Evolutionary conservation across 2,888 invertebrate species (phyloP).

Genomic region (Vanessa cardui): DNA sequence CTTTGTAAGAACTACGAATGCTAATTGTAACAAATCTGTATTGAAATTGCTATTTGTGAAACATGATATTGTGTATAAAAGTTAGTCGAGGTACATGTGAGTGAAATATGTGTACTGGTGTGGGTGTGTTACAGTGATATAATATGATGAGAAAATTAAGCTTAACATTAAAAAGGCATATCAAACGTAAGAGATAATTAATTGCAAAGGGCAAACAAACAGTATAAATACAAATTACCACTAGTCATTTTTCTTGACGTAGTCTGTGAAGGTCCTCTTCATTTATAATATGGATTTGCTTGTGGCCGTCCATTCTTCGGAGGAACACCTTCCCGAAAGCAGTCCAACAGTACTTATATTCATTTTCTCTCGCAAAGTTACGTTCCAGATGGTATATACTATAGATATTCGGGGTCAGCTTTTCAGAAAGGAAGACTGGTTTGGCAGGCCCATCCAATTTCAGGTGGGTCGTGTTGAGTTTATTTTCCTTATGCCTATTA

Average conservation of each 20-base stretch:
- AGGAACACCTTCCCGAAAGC: not conserved
- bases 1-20: no score
- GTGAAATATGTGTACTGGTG: no score
- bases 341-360: constrained; percentile 2
- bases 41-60: no score
- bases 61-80: no score
- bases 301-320: not conserved
- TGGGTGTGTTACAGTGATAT: no score
- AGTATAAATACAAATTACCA: not conserved
- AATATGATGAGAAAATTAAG: not conserved
- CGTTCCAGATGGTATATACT: not conserved
- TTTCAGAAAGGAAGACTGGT: not conserved
- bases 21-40: no score
- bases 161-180: not conserved
- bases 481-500: not conserved
- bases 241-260: not conserved
- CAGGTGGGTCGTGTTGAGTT: constrained; percentile 5
- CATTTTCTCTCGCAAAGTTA: constrained; percentile 1
- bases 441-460: constrained; percentile 1
- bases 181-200: not conserved
- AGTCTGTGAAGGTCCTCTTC: not conserved
- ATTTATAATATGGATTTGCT: not conserved
- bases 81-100: no score
- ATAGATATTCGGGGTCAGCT: no score
- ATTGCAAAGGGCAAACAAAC: not conserved